phyloP scores from a whole-genome alignment of 2,888 invertebrate species.

The Hirtodrosophila confusa region DNA sequence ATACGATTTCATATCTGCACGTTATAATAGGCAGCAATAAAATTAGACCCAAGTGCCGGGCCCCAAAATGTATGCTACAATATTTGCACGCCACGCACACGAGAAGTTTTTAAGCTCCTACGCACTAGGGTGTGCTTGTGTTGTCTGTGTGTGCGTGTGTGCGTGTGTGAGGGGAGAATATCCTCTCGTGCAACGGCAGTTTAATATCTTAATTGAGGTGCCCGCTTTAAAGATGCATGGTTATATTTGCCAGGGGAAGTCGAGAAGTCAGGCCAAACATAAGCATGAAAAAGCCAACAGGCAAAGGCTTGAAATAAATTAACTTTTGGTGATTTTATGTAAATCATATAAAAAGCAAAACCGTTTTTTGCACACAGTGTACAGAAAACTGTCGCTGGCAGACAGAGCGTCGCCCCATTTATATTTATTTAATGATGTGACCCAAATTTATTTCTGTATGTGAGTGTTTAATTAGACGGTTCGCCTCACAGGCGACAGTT shows the following conservation, averaged over 20 bases:
- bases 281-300: conserved; percentile 42
- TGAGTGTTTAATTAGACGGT: conserved; percentile 77
- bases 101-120: conserved; percentile 48
- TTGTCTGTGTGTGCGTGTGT: background rate
- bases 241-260: conserved; percentile 38
- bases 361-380: conserved; percentile 19
- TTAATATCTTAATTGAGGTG: conserved; percentile 79
- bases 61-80: conserved; percentile 67
- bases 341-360: conserved; percentile 64
- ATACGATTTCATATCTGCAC: conserved; percentile 17
- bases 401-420: conserved; percentile 69
- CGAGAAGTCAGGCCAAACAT: conserved; percentile 43
- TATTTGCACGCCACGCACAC: conserved; percentile 63
- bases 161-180: conserved; percentile 7
- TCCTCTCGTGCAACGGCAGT: conserved; percentile 43
- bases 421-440: conserved; percentile 81
- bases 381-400: conserved; percentile 52
- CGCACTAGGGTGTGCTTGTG: conserved; percentile 30
- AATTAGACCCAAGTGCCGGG: conserved; percentile 62
- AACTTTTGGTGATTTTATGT: conserved; percentile 78
- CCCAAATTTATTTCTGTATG: conserved; percentile 78
- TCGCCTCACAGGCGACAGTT: conserved; percentile 71
- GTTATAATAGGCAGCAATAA: conserved; percentile 72
- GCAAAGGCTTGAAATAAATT: conserved; percentile 78
- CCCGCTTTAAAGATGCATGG: conserved; percentile 66